phyloP scores from a whole-genome alignment of 2,113 vertebrate species.

The Sylvia atricapilla region DNA sequence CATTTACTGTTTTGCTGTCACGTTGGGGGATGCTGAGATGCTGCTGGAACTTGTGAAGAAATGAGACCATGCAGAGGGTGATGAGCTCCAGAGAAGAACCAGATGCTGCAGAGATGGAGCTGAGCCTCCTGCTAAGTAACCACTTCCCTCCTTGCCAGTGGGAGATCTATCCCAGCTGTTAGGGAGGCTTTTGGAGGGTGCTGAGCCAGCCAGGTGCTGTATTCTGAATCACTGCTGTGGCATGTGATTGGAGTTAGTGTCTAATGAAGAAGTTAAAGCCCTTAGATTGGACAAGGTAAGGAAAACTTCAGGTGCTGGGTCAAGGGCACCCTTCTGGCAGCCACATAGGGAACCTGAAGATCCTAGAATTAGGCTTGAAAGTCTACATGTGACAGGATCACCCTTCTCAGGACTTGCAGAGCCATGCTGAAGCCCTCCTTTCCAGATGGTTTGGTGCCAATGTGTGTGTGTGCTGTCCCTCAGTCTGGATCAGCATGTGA shows the following conservation, averaged over 20 bases:
- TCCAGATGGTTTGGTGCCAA: background rate
- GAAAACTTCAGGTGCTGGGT: background rate
- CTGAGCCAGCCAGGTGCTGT: background rate
- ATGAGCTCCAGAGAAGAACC: background rate
- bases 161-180: background rate
- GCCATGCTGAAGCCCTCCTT: background rate
- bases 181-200: background rate
- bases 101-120: background rate
- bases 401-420: background rate
- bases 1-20: background rate
- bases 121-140: background rate
- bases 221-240: background rate
- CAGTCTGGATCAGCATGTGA: background rate
- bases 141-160: background rate
- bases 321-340: background rate
- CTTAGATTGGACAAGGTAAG: background rate
- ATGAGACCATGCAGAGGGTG: background rate
- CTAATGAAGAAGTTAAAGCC: background rate
- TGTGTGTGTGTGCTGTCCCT: background rate
- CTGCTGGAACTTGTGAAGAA: background rate
- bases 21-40: background rate
- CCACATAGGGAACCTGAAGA: rapidly evolving
- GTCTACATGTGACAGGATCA: background rate
- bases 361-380: background rate
- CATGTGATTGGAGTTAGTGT: background rate